Evolutionary conservation across 2,888 invertebrate genomes (phyloP).

Genomic region (Neoscelio sp.): DNA sequence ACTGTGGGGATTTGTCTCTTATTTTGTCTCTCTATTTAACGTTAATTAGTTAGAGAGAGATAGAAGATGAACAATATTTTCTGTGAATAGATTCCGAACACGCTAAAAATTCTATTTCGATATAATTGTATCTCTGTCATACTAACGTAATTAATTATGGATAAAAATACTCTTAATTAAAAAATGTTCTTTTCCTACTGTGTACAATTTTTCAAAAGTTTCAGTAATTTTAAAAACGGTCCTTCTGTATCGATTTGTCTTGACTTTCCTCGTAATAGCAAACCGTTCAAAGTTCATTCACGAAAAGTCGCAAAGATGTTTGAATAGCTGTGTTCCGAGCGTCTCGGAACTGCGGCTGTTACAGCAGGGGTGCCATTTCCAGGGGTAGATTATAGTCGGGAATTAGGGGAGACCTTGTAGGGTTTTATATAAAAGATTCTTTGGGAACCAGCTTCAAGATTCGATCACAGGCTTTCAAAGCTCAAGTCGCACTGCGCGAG

Average conservation of each 20-base stretch:
- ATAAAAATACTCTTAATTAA: too few relatives aligned
- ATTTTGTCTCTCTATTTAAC: too few relatives aligned
- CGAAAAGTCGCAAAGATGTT: constrained; percentile 55
- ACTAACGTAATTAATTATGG: too few relatives aligned
- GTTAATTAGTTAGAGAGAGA: too few relatives aligned
- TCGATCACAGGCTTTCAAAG: constrained; percentile 81
- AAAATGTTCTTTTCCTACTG: too few relatives aligned
- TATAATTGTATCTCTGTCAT: too few relatives aligned
- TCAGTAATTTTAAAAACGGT: constrained; percentile 35
- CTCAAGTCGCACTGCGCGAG: constrained; percentile 71
- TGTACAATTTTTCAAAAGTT: too few relatives aligned
- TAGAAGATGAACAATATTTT: too few relatives aligned
- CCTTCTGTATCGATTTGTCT: constrained; percentile 36
- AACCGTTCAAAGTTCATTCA: constrained; percentile 50
- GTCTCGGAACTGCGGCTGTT: constrained; percentile 64
- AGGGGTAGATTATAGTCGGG: constrained; percentile 71
- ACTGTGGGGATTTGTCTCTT: too few relatives aligned
- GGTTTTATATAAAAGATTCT: constrained; percentile 79
- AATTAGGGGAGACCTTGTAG: constrained; percentile 76
- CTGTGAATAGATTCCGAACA: too few relatives aligned
- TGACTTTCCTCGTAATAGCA: constrained; percentile 45
- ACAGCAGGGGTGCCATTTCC: constrained; percentile 73
- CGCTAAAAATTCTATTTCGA: too few relatives aligned
- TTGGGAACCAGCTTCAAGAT: constrained; percentile 82
- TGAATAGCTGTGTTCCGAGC: constrained; percentile 52